These are phyloP conservation scores for Brachyrhaphis roseni DNA, from an alignment of 2,797 vertebrate species.

Conservation along the genomic window DNA sequence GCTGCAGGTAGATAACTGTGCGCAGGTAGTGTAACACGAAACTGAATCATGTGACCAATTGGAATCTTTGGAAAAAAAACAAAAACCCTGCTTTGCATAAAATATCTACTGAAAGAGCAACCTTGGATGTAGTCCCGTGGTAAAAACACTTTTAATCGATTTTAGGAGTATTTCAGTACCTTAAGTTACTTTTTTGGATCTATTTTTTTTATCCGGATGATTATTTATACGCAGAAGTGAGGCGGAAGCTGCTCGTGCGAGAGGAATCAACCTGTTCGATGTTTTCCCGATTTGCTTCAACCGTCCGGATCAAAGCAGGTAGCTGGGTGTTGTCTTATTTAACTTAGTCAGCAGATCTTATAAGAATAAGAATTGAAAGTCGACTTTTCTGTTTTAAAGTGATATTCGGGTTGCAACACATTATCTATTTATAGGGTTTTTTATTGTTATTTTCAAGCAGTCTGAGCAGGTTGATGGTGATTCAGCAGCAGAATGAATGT, in stretches of 20 bases:
- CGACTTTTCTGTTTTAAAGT: neutral
- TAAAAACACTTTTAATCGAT: neutral
- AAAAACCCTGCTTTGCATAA: conserved; percentile 66
- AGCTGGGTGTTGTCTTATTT: conserved; percentile 26
- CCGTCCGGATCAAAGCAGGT: conserved; percentile 36
- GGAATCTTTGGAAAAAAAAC: conserved; percentile 40
- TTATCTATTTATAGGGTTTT: conserved; percentile 25
- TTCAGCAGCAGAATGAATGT: conserved; percentile 62
- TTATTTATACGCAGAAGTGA: conserved; percentile 67
- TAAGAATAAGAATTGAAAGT: neutral
- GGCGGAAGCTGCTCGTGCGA: conserved; percentile 65
- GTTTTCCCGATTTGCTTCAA: conserved; percentile 41
- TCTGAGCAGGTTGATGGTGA: conserved; percentile 50
- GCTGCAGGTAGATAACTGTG: conserved; percentile 74
- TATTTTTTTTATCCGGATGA: neutral
- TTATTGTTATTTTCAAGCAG: conserved; percentile 25
- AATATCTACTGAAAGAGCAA: conserved; percentile 27
- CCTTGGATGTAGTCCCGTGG: conserved; percentile 12
- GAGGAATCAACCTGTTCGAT: conserved; percentile 52
- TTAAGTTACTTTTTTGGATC: conserved; percentile 4
- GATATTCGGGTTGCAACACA: neutral
- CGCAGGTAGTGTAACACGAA: conserved; percentile 84
- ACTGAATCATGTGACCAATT: conserved; percentile 80
- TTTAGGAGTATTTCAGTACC: neutral
- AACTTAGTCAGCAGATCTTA: neutral